These are phyloP conservation scores for Rallus limicola DNA, from an alignment of 2,113 vertebrate genomes.

Conservation along the genomic window DNA sequence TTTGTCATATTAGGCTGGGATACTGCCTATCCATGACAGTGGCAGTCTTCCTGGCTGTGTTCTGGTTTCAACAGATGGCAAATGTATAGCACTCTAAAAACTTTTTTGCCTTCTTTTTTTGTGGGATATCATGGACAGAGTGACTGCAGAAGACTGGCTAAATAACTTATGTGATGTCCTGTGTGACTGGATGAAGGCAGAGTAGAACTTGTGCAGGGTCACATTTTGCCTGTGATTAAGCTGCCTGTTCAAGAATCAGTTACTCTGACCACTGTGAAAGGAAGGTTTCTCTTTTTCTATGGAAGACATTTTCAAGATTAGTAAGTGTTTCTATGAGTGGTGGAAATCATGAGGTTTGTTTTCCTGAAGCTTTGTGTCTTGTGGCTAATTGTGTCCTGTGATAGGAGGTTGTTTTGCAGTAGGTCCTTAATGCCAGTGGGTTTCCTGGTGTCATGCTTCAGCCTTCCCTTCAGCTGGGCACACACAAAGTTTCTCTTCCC, in stretches of 20 bases:
- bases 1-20: neutral
- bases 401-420: neutral
- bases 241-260: neutral
- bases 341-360: neutral
- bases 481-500: neutral
- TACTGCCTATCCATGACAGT: neutral
- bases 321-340: neutral
- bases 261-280: neutral
- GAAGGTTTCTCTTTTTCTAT: neutral
- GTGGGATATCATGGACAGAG: neutral
- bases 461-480: neutral
- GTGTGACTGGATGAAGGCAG: neutral
- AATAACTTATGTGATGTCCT: neutral
- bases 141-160: neutral
- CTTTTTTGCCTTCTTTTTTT: neutral
- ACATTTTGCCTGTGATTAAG: neutral
- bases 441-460: neutral
- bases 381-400: neutral
- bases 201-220: neutral
- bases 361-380: neutral
- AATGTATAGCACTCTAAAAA: neutral
- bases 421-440: neutral
- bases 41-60: neutral
- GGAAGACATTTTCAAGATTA: neutral
- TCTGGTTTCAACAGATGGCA: neutral